Base-by-base conservation (phyloP, 1,140 invertebrate species). In the Papilio aristodemus region DNA sequence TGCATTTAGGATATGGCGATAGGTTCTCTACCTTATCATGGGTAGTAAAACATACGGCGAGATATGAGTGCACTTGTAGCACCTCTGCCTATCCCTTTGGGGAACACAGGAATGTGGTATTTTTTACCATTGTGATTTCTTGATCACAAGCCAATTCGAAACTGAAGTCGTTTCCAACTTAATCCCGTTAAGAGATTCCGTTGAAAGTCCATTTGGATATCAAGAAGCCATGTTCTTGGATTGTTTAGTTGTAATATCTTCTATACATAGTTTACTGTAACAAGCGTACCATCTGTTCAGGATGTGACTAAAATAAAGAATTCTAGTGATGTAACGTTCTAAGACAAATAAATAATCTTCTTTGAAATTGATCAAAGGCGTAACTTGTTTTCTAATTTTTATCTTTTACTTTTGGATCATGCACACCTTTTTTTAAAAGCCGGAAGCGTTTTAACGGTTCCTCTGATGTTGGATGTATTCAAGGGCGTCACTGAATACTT, bases 261-360 rank as follows among this genome's bases (percentile, higher is more conserved):
- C 58, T 9, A 50, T 14, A 50, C 32, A 36, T n/a, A 62, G 17
- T 62, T 37, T 38, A 62, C 17, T 37, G 59, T 36, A 37, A 62
- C 58, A 19, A 19, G 43, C 43, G 17, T 62, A 62, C 27, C 59
- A 38, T 37, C 36, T 38, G 32, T 36, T 7, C 32, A 19, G 32
- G 59, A 62, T 62, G 59, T 62, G 59, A 54, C 46, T 54, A 54
- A 54, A 54, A 54, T 54, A 54, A 54, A 54, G 11, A 54, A 54
- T 25, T 22, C 46, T 54, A 54, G 46, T 54, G 46, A 54, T 54
- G 46, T 54, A 4, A 54, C 46, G 9, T 19, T 22, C 9, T 54
- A 25, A 54, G 27, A 2, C 27, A 32, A 11, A 25, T 22, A 54
- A 1, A 11, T 4, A 22, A 11, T 13, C 9, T 19, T 19, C 17